Percentiles rank a stretch among this genome's conserved stretches.
phyloP scores from a whole-genome alignment of 2,797 vertebrate genomes.

The Megaceryle alcyon region DNA sequence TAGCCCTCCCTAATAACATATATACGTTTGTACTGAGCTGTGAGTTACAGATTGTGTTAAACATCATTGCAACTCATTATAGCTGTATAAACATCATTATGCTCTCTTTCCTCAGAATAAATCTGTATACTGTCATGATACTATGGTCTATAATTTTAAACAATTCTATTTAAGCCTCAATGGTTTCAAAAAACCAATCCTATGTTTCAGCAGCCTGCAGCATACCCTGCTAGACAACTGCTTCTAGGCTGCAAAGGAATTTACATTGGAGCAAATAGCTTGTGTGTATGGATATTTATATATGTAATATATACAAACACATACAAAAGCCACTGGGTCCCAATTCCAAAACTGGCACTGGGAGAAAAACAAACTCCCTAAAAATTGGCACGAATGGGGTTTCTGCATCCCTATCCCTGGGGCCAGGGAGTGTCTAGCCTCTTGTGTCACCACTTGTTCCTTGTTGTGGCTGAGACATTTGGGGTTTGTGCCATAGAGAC shows the following conservation, averaged over 20 bases:
- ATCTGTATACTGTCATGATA: background rate
- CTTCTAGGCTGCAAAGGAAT: background rate
- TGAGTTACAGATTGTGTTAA: background rate
- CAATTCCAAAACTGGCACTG: background rate
- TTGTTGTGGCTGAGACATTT: background rate
- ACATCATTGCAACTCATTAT: background rate
- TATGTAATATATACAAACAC: too few species aligned
- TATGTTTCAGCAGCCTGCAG: background rate
- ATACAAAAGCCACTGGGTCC: background rate
- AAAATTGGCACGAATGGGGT: background rate
- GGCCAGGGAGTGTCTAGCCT: background rate
- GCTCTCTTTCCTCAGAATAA: background rate
- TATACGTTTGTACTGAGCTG: background rate
- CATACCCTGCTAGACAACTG: background rate
- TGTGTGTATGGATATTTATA: background rate
- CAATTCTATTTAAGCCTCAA: background rate
- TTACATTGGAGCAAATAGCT: background rate
- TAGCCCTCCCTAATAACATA: too few species aligned
- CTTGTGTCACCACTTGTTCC: rapidly evolving
- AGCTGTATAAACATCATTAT: background rate
- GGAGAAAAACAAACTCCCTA: background rate
- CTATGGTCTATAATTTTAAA: background rate
- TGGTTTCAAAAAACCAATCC: background rate
- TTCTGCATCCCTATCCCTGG: background rate
- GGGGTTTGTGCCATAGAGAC: background rate